Percentiles rank a stretch among this genome's conserved stretches.
These are phyloP conservation scores for Carposina sasakii DNA, from an alignment of 1,140 invertebrate species.

Conservation along the genomic window DNA sequence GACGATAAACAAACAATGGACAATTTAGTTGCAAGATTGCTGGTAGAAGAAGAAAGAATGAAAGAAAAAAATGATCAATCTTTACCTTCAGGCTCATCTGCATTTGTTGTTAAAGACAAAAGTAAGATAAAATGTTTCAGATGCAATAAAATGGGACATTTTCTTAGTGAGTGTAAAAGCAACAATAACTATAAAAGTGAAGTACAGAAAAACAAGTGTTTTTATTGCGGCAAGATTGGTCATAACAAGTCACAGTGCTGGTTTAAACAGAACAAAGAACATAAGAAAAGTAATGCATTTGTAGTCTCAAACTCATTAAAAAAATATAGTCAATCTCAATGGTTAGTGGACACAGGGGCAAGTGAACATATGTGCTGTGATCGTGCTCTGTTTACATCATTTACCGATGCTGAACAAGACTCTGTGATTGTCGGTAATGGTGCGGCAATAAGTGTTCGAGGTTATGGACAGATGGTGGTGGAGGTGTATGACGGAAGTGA, in stretches of 20 bases:
- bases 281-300: constrained; percentile 24
- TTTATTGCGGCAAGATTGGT: constrained; percentile 28
- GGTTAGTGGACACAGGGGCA: constrained; percentile 29
- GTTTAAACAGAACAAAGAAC: constrained; percentile 24
- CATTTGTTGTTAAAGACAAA: constrained; percentile 20
- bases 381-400: constrained; percentile 23
- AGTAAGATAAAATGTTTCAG: constrained; percentile 26
- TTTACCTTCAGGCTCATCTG: constrained; percentile 18
- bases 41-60: constrained; percentile 41
- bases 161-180: constrained; percentile 19
- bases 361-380: constrained; percentile 28
- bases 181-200: constrained; percentile 16
- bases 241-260: constrained; percentile 27
- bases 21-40: constrained; percentile 33
- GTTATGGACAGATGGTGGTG: constrained; percentile 27
- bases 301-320: constrained; percentile 12
- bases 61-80: constrained; percentile 19
- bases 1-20: constrained; percentile 33
- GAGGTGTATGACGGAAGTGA: constrained; percentile 24
- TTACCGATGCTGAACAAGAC: constrained; percentile 4
- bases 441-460: constrained; percentile 17
- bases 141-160: constrained; percentile 29
- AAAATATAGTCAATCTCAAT: constrained; percentile 18
- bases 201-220: constrained; percentile 22
- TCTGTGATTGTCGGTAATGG: constrained; percentile 31